Conservation (phyloP, 2,888 invertebrate genomes). For the Pinctada fucata region DNA sequence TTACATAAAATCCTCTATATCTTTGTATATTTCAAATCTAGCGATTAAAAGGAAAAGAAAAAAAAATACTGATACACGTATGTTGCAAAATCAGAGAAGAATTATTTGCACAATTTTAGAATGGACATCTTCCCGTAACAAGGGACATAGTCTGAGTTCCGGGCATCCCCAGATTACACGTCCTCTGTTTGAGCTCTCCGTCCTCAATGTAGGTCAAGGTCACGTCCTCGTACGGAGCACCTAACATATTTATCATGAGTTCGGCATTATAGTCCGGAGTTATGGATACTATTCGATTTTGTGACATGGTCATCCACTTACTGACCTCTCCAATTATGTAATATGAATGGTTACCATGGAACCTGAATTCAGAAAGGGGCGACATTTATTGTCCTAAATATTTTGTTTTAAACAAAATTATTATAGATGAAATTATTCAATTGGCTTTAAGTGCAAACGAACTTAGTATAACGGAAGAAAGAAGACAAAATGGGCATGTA, state of each 20-base stretch:
- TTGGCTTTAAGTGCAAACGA: too few species aligned
- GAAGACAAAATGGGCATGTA: too few species aligned
- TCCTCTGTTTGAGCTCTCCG: slow-evolving; percentile 17
- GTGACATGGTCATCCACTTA: slow-evolving; percentile 57
- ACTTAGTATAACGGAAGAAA: too few species aligned
- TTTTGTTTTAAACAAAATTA: too few species aligned
- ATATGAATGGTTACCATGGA: neutral
- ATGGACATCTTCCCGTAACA: neutral
- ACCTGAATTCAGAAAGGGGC: too few species aligned
- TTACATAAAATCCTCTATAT: too few species aligned
- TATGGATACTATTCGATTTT: slow-evolving; percentile 39
- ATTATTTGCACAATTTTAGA: neutral
- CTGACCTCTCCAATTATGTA: slow-evolving; percentile 44
- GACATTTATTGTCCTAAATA: too few species aligned
- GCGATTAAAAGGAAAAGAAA: too few species aligned
- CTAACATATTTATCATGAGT: slow-evolving; percentile 39
- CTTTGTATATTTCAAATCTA: too few species aligned
- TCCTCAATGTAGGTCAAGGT: slow-evolving; percentile 33
- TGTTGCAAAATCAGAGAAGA: too few species aligned
- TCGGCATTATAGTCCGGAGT: slow-evolving; percentile 19
- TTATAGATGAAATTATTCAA: too few species aligned
- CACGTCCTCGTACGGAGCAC: slow-evolving; percentile 34
- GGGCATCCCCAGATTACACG: slow-evolving; percentile 14
- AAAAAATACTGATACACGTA: too few species aligned
- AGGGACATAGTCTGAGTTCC: neutral